Evolutionary conservation across 2,113 vertebrate genomes (phyloP).

Genomic region (Tragelaphus imberbis): DNA sequence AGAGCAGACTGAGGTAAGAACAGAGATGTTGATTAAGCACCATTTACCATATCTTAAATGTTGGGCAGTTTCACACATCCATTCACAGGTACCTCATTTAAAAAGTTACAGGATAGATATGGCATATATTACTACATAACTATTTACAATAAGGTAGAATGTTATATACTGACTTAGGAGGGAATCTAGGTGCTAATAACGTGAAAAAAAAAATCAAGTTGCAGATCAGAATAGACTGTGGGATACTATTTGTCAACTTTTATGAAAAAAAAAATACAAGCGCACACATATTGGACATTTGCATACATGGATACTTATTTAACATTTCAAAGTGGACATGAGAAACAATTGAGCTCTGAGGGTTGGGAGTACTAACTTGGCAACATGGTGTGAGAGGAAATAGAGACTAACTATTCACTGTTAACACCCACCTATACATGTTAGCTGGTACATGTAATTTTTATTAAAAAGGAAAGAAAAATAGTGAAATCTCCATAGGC

Average conservation of each 20-base stretch:
- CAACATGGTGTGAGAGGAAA: neutral
- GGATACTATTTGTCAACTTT: neutral
- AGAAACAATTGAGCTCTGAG: neutral
- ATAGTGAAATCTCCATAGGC: neutral
- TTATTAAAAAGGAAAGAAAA: neutral
- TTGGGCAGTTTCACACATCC: neutral
- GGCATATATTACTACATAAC: fast-evolving
- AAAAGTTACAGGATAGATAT: neutral
- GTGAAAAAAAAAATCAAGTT: neutral
- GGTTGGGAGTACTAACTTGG: neutral
- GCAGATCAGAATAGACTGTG: neutral
- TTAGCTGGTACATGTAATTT: neutral
- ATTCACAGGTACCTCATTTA: neutral
- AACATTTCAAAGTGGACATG: neutral
- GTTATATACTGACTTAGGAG: neutral
- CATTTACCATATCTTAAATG: neutral
- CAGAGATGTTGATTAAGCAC: neutral
- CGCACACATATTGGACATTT: too few relatives aligned
- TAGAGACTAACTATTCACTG: neutral
- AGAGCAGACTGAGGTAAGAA: neutral
- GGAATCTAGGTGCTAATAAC: neutral
- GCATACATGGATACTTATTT: neutral
- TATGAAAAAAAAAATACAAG: neutral
- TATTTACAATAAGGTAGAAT: neutral
- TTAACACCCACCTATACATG: neutral